Percentiles rank a stretch among this genome's conserved stretches.
These are phyloP conservation scores for Gallinago paraguaiae DNA, from an alignment of 2,113 vertebrate genomes.

Conservation along the genomic window DNA sequence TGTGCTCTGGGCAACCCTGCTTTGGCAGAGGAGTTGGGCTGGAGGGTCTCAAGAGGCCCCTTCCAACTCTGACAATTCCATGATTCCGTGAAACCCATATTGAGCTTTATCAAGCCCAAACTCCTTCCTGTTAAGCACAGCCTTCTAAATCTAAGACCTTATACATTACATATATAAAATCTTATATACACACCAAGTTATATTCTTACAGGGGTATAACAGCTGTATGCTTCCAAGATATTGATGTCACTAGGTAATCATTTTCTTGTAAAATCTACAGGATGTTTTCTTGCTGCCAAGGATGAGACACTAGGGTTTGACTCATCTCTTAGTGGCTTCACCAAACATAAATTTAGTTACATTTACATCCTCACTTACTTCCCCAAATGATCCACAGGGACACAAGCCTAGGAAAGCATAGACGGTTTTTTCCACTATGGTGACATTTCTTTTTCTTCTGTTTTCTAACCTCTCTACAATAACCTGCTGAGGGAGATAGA, in stretches of 20 bases:
- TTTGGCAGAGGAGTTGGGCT: too few species aligned
- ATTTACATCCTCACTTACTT: neutral
- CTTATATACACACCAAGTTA: fast-evolving
- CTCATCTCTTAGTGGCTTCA: neutral
- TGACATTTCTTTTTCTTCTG: neutral
- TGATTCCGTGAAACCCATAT: neutral
- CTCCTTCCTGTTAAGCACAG: neutral
- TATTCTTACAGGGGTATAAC: neutral
- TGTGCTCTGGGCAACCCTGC: too few species aligned
- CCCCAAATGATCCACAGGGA: neutral
- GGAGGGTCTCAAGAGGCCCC: too few species aligned
- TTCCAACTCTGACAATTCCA: too few species aligned
- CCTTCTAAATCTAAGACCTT: neutral
- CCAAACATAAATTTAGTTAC: neutral
- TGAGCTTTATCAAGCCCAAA: neutral
- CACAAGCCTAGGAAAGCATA: neutral
- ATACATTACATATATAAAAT: neutral
- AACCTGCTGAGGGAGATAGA: neutral
- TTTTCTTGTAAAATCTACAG: neutral
- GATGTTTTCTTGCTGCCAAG: neutral
- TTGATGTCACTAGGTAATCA: neutral
- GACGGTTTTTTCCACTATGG: neutral
- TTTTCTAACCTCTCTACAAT: neutral
- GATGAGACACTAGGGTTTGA: neutral
- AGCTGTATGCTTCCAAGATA: neutral